Evolutionary conservation across 2,797 vertebrate genomes (phyloP).

Genomic region (Amblyraja radiata): DNA sequence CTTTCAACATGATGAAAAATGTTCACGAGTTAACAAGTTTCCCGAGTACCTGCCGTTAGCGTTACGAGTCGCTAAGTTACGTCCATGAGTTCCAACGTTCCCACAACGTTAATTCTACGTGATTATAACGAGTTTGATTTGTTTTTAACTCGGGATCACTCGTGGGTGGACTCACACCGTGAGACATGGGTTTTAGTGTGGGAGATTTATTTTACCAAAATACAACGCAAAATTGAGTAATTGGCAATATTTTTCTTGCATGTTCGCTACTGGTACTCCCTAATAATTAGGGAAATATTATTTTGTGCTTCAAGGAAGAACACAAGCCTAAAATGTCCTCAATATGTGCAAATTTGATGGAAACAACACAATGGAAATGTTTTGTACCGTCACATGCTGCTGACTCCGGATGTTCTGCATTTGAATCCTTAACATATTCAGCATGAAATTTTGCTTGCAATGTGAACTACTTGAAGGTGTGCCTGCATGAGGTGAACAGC

Average conservation of each 20-base stretch:
- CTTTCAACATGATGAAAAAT: too few species aligned
- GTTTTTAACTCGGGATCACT: too few species aligned
- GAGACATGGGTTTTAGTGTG: too few species aligned
- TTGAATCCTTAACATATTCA: constrained; percentile 1
- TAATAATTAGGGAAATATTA: not conserved
- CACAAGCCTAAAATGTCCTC: not conserved
- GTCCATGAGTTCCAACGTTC: too few species aligned
- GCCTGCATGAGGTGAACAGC: not conserved
- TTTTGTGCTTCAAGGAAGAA: not conserved
- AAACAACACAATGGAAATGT: constrained; percentile 24
- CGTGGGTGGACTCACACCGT: too few species aligned
- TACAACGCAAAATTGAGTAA: not conserved
- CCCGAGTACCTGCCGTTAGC: too few species aligned
- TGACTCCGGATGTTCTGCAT: constrained; percentile 2
- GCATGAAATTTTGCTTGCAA: not conserved
- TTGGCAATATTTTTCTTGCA: not conserved
- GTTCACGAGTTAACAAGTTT: too few species aligned
- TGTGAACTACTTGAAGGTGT: not conserved
- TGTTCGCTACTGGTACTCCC: too few species aligned
- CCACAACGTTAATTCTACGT: too few species aligned
- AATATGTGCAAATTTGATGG: not conserved
- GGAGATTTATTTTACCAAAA: not conserved
- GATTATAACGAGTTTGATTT: too few species aligned
- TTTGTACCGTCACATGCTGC: not conserved
- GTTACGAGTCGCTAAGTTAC: too few species aligned